Evolutionary conservation across 2,113 vertebrate species (phyloP).

Genomic region (Rhinoptilus africanus): DNA sequence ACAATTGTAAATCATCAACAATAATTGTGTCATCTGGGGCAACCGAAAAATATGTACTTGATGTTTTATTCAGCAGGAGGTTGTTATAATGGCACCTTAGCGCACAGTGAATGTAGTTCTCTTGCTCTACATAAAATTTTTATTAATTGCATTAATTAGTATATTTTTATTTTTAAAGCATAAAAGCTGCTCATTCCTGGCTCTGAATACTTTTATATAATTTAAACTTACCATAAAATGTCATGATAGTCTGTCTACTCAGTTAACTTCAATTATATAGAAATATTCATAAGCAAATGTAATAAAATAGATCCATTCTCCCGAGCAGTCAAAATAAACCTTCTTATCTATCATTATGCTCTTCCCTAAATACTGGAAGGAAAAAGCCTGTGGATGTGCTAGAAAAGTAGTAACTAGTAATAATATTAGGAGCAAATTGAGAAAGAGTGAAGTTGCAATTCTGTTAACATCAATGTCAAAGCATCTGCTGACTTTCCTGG

Average conservation of each 20-base stretch:
- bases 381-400: background rate
- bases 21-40: background rate
- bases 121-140: background rate
- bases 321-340: background rate
- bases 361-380: background rate
- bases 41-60: constrained; percentile 14
- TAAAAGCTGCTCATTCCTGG: background rate
- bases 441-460: background rate
- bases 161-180: constrained; percentile 37
- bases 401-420: background rate
- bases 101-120: background rate
- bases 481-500: background rate
- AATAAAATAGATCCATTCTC: background rate
- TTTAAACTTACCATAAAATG: constrained; percentile 10
- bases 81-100: constrained; percentile 21
- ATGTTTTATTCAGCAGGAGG: constrained; percentile 47
- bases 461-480: background rate
- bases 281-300: background rate
- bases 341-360: background rate
- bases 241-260: background rate
- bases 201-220: background rate
- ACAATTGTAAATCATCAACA: background rate
- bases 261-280: constrained; percentile 2
- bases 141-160: constrained; percentile 53
- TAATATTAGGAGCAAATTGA: background rate